Base-by-base conservation (phyloP, 2,888 invertebrate genomes). In the Brenthis daphne region DNA sequence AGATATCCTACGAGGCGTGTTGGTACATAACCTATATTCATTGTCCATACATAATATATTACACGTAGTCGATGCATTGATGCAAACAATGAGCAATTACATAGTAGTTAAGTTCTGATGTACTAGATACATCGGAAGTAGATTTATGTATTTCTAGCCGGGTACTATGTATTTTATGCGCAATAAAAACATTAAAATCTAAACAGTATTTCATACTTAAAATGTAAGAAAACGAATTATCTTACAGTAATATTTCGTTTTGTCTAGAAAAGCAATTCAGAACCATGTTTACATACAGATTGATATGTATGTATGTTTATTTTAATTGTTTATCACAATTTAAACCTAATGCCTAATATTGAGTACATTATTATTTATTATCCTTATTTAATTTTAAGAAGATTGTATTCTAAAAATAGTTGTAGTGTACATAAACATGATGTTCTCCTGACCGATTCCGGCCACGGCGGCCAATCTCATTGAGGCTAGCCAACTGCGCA, bases 81-180 rank as follows among this genome's bases (percentile, higher is more conserved):
- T 47, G 43, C 51, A 33, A 64, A 68, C 68, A 68, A 68, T 64
- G 47, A 29, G 57, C 57, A 56, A 61, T 69, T 71, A 61, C 54
- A 67, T 61, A 55, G 55, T 51, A 61, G 24, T 67, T 50, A 55
- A 48, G 56, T 67, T 56, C 24, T 55, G 56, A 61, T n/a, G 50
- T 13, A 48, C 3, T 54, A 33, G 47, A 5, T 63, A 63, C 47
- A 67, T 61, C 14, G 54, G 61, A 67, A 67, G 55, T 60, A 29
- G 55, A 60, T 56, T 68, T 78, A 75, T 77, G 76, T 76, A 78
- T 72, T 76, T 78, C 77, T 50, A 48, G 75, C 74, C 78, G 80
- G n/a, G 5, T 55, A 20, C 43, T 66, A 60, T 53, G 13, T 43
- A 63, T 63, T 20, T 20, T 20, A 20, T 54, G 54, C 24, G 43